These are phyloP conservation scores for Bothrops jararaca DNA, from an alignment of 2,113 vertebrate species.

Conservation along the genomic window DNA sequence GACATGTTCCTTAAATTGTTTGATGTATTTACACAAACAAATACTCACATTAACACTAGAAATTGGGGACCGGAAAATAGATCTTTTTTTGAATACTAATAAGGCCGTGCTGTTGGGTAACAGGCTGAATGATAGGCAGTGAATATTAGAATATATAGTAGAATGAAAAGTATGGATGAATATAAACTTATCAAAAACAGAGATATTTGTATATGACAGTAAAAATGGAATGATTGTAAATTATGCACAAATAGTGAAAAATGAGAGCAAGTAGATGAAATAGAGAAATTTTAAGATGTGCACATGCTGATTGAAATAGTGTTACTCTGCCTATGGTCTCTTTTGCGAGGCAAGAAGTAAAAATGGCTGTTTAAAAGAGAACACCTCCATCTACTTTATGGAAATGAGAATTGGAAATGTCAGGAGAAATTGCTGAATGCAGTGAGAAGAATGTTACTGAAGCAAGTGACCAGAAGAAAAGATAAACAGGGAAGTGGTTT, in stretches of 20 bases:
- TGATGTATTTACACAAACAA: neutral
- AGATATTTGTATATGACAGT: neutral
- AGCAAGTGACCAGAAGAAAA: too few relatives aligned
- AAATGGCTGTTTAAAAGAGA: neutral
- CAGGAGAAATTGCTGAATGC: neutral
- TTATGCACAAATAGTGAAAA: neutral
- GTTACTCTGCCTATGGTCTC: neutral
- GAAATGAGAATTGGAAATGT: neutral
- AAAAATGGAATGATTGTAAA: neutral
- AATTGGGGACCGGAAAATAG: neutral
- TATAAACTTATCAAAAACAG: neutral
- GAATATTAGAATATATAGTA: neutral
- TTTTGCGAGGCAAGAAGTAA: neutral
- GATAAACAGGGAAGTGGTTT: too few relatives aligned
- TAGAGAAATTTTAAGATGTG: neutral
- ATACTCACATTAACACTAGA: neutral
- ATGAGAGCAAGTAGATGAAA: neutral
- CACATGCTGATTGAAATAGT: neutral
- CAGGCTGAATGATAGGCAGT: neutral
- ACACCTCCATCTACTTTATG: neutral
- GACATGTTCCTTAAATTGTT: neutral
- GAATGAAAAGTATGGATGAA: neutral
- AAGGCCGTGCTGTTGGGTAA: neutral
- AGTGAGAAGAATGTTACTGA: neutral
- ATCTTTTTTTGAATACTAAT: neutral